Base-by-base conservation (phyloP, 2,888 invertebrate genomes). In the Plebejus argus region DNA sequence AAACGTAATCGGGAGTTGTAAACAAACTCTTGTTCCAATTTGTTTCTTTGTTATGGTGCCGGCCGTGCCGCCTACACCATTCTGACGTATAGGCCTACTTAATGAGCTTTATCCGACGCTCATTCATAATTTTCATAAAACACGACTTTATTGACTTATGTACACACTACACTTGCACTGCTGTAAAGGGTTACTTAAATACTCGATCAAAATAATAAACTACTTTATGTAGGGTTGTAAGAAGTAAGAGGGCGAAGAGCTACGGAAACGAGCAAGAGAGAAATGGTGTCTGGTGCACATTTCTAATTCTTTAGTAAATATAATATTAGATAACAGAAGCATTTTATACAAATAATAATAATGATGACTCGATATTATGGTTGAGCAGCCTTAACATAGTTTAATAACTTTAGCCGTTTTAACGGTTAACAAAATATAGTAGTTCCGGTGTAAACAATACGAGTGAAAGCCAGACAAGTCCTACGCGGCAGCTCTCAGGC, bases 71-170 rank as follows among this genome's bases (percentile, higher is more conserved):
- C 66, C 66, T 66, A 66, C 66, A 66, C 66, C 18, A 66, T 66
- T 66, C 18, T 66, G 66, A 33, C 66, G 66, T 66, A n/a, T n/a
- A n/a, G n/a, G n/a, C n/a, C n/a, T n/a, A 28, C 6, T 66, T 66
- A 18, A 66, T 66, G 18, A 66, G 66, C 66, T 66, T 33, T 66
- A 66, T 66, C 33, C 66, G 66, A 28, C 33, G 5, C 66, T 66
- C 66, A 66, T 66, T 66, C 66, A 66, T 66, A 66, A 66, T 33
- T 33, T 66, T 66, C 66, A 66, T 66, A 66, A 66, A 33, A 28
- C 66, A 28, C 28, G 20, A 33, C 61, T 61, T 12, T 20, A 61
- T 61, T 23, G 23, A 61, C 20, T 61, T 12, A 61, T 61, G 23
- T 23, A 61, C 61, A 5, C 28, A 28, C 1, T 28, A 28, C 28